These are phyloP conservation scores for Zapus hudsonius DNA, from an alignment of 2,113 vertebrate species.

Conservation along the genomic window DNA sequence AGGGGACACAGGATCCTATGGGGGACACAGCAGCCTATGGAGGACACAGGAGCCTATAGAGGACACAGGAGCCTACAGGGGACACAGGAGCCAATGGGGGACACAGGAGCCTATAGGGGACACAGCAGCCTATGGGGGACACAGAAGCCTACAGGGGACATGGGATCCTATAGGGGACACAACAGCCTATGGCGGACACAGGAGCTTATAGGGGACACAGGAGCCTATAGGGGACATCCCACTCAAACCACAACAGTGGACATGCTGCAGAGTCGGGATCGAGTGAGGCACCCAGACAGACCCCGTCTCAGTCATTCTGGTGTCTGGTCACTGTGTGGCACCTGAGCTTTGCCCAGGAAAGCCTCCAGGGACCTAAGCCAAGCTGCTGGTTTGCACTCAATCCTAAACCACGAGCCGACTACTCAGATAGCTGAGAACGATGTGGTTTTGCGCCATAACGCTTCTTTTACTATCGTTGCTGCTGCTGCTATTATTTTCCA, in stretches of 20 bases:
- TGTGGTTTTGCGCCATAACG: neutral
- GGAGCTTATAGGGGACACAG: too few species aligned
- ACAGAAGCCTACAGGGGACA: too few species aligned
- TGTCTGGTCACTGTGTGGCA: neutral
- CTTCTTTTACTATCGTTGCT: slow-evolving; percentile 12
- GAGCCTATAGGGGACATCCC: neutral
- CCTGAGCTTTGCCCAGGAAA: neutral
- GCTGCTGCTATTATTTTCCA: slow-evolving; percentile 29
- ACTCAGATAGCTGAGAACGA: neutral
- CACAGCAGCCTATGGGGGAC: too few species aligned
- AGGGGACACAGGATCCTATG: too few species aligned
- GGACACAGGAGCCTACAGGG: too few species aligned
- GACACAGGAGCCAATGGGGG: too few species aligned
- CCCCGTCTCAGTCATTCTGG: too few species aligned
- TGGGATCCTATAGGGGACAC: too few species aligned
- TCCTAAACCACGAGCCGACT: neutral
- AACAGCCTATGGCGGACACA: too few species aligned
- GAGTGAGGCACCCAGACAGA: rapidly evolving
- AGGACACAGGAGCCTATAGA: too few species aligned
- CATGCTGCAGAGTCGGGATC: neutral
- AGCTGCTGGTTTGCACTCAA: neutral
- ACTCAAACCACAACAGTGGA: neutral
- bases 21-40: too few species aligned
- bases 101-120: too few species aligned
- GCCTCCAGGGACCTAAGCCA: neutral